phyloP scores from a whole-genome alignment of 1,140 invertebrate species.

The Trachymyrmex septentrionalis region DNA sequence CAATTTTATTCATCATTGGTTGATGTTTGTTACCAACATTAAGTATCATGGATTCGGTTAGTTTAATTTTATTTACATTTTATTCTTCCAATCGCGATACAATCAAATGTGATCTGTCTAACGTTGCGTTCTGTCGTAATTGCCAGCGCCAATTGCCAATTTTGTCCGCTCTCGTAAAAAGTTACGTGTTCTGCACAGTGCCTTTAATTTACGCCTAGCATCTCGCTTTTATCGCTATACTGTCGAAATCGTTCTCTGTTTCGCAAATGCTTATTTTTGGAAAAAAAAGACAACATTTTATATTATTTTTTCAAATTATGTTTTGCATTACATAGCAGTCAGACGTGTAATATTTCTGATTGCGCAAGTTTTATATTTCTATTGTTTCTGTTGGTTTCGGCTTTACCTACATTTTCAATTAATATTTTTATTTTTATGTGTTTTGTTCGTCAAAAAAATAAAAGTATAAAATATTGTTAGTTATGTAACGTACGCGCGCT shows the following conservation, averaged over 20 bases:
- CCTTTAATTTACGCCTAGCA: conserved; percentile 48
- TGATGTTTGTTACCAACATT: neutral
- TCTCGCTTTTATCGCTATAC: conserved; percentile 26
- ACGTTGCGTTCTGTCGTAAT: conserved; percentile 1
- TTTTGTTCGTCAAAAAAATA: neutral
- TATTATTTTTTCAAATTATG: conserved; percentile 18
- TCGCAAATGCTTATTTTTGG: conserved; percentile 46
- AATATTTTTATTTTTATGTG: neutral
- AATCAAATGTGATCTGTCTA: conserved; percentile 1
- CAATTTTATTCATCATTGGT: neutral
- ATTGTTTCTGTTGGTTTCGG: neutral
- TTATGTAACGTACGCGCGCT: neutral
- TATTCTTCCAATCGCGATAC: neutral
- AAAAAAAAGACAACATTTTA: neutral
- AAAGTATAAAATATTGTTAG: neutral
- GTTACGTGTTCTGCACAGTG: neutral
- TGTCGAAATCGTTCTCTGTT: conserved; percentile 35
- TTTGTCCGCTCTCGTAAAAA: conserved; percentile 64
- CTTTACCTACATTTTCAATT: neutral
- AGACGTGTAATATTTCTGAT: neutral
- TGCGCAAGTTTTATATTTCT: neutral
- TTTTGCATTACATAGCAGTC: neutral
- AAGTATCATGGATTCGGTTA: neutral
- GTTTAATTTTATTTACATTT: neutral
- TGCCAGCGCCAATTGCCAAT: conserved; percentile 34